Evolutionary conservation across 1,140 invertebrate genomes (phyloP), one percentile per base, ranked within the genome.

Genomic region (Adoxophyes honmai): DNA sequence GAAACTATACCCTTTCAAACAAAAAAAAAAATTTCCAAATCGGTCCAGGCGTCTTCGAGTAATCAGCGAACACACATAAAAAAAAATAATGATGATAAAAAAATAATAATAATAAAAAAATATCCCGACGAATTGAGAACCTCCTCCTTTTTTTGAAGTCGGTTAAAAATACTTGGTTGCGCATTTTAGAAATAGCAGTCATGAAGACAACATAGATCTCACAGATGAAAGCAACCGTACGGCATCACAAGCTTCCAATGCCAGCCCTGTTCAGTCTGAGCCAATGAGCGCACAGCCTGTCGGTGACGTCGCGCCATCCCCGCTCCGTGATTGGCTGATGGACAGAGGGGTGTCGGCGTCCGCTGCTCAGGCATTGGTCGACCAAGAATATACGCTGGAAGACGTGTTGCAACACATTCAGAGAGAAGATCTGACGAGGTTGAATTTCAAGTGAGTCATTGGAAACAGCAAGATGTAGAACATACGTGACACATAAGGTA

Each of bases 381-480:
- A 21, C 1, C 74, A 89, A 34, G 70, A 74, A 16, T 90, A 79
- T 53, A 66, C 73, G 1, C 62, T 89, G 1, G 13, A 67, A 0
- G 86, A 90, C 35, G 52, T 89, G 16, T 38, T 89, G 16, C 63
- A 65, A 42, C 79, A 89, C 39, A 78, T 84, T 4, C 81, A 86
- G 38, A 71, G 86, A 15, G 84, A 86, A 10, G 88, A 90, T 52
- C 64, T 90, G 15, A 63, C 77, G 0, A 79, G 76, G 56, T 62
- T 90, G 11, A 66, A 78, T 9, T 64, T 90, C 8, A 84, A 75
- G 86, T 86, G 48, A 68, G 75, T 68, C 4, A 6, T 6, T 28
- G 6, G 21, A 3, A 28, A 28, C 6, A 28, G n/a, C n/a, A 3
- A 28, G 2, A 3, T 28, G 2, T 28, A 28, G 21, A 28, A 28